Base-by-base conservation (phyloP, 2,888 invertebrate species). In the Baccha elongata region DNA sequence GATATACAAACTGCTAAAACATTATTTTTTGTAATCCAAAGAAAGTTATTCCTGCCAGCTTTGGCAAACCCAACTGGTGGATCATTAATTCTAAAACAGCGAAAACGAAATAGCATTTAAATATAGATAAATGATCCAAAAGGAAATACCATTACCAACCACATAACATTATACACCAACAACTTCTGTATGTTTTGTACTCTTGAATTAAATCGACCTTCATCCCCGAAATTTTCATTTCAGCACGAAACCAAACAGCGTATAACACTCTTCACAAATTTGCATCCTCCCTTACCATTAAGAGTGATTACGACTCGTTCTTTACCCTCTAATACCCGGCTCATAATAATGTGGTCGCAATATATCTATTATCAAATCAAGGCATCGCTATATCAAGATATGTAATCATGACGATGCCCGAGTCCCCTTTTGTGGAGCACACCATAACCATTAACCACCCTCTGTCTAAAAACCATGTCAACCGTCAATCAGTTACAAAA, bases 401-500 rank as follows among this genome's bases (percentile, higher is more conserved):
- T 48, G 13, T 13, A 40, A 53, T 65, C 46, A 46, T 15, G 53
- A 37, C 37, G 48, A 4, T 29, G 29, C n/a, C 15, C 13, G 10
- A 42, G 67, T 67, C 52, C 46, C 75, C 67, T 37, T 60, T 55
- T 58, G n/a, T 44, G 8, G 58, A 19, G 13, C 3, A 55, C 50
- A 74, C n/a, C 17, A 53, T 19, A 62, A 26, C 37, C 23, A n/a
- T 29, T 19, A 62, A 26, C 37, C 23, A n/a, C 37, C 40, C 62
- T 55, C 29, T 37, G 3, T 37, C 23, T 55, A 2, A 37, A 35
- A 65, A 65, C 35, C 19, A 23, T 40, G 73, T 32, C 46, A 68
- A 40, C 62, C 42, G 55, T 79, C 67, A 73, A 79, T 73, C 79
- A 72, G 32, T 52, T 37, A n/a, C 26, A 46, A 53, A n/a, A 55